Conservation (phyloP, 2,797 vertebrate species). For the Gymnothorax javanicus region DNA sequence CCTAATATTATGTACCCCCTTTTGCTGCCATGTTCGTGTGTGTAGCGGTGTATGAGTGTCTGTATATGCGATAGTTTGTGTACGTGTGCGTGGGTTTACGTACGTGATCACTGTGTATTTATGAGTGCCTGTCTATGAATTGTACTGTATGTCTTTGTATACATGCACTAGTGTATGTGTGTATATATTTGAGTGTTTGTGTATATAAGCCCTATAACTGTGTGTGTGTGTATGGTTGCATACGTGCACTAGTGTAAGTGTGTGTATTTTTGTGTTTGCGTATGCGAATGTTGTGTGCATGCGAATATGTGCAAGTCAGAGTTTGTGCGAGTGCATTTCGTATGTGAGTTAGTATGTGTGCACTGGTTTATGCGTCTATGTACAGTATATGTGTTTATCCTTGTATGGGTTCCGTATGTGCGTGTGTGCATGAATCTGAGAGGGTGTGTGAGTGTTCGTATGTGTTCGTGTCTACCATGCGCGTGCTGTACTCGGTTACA, state of each 20-base stretch:
- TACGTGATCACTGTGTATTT: neutral
- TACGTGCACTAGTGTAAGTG: neutral
- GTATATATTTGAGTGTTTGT: neutral
- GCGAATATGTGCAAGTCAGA: neutral
- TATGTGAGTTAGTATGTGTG: no score
- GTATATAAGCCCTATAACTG: neutral
- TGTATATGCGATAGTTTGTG: neutral
- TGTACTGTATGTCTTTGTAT: neutral
- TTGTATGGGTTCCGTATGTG: no score
- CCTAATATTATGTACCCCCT: no score
- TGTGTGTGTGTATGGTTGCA: neutral
- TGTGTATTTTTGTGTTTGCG: neutral
- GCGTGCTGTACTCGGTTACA: no score
- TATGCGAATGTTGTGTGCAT: neutral
- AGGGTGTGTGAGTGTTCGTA: neutral
- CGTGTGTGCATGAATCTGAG: no score
- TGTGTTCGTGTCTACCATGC: neutral
- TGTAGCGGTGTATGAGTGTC: neutral
- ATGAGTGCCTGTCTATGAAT: neutral
- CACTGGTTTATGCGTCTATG: no score
- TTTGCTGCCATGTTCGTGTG: no score
- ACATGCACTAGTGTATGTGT: no score
- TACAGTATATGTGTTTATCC: no score
- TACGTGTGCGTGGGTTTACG: neutral
- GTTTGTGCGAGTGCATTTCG: neutral